Evolutionary conservation across 1,140 invertebrate genomes (phyloP), one percentile per base, ranked within the genome.

Genomic region (Palaemon carinicauda): DNA sequence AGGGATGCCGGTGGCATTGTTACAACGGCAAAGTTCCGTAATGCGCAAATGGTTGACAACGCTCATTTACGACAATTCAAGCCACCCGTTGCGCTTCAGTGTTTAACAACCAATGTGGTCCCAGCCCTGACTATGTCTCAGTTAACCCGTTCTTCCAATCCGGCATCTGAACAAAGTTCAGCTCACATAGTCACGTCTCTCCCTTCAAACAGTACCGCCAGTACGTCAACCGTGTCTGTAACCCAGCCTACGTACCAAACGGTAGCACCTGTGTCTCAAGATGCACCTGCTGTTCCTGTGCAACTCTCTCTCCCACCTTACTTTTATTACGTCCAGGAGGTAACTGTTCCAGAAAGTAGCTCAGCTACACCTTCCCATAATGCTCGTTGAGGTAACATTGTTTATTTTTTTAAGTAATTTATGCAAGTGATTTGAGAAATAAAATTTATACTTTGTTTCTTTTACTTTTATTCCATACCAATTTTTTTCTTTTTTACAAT

Each of bases 271-370:
- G 84, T 69, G 7, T 50, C 78, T 19, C 84, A 86, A 71, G 84
- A 86, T 33, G 77, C 77, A 17, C 21, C 77, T 24, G 77, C 33
- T 17, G 51, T 78, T 19, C 84, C 77, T 24, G 77, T 86, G 52
- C 84, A 86, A n/a, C 24, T 86, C 17, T 86, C 84, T 10, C 60
- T 86, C 24, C 84, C 84, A 17, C 84, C 84, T 17, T 86, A 86
- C 78, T 80, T 86, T 24, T 86, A 86, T 27, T 86, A 86, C 21
- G 84, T 86, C 3, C 84, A 86, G 65, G 84, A 86, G 77, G 84
- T 86, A 27, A 86, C 84, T 15, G 84, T 86, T 52, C 84, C 84
- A 0, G 84, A 86, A 51, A 53, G 77, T 27, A 86, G 77, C 69
- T 9, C 41, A 1, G 41, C 65, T 24, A 27, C 24, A 21, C 65